Percentiles rank a stretch among this genome's conserved stretches.
These are phyloP conservation scores for Hyperopisus bebe DNA, from an alignment of 2,113 vertebrate genomes.

Conservation along the genomic window DNA sequence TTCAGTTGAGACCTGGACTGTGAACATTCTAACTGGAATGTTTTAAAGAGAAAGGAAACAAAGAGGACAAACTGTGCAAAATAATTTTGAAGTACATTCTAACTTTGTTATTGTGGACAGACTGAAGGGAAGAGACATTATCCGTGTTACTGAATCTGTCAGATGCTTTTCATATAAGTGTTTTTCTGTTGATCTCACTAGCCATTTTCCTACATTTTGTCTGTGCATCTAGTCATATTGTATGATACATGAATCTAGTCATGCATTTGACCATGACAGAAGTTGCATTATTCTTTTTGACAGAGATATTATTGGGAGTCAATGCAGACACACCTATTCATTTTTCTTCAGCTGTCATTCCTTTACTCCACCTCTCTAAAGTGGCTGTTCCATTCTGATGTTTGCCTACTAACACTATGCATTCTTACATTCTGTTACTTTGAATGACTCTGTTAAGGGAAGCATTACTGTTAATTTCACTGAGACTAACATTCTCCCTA, in stretches of 20 bases:
- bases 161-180: neutral
- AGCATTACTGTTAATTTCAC: slow-evolving; percentile 23
- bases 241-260: neutral
- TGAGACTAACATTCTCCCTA: slow-evolving; percentile 11
- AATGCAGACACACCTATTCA: neutral
- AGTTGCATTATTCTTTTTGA: neutral
- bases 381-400: neutral
- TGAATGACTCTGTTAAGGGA: neutral
- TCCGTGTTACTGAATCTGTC: neutral
- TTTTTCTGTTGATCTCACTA: neutral
- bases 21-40: neutral
- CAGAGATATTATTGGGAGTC: neutral
- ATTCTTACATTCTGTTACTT: neutral
- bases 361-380: neutral
- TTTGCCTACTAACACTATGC: neutral
- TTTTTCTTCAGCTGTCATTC: neutral
- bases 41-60: neutral
- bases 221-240: neutral
- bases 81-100: neutral
- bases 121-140: neutral
- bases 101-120: neutral
- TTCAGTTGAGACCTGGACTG: neutral
- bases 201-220: neutral
- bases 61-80: neutral
- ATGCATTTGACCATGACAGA: neutral